Conservation (phyloP, 2,888 invertebrate species). For the Taenaris catops region DNA sequence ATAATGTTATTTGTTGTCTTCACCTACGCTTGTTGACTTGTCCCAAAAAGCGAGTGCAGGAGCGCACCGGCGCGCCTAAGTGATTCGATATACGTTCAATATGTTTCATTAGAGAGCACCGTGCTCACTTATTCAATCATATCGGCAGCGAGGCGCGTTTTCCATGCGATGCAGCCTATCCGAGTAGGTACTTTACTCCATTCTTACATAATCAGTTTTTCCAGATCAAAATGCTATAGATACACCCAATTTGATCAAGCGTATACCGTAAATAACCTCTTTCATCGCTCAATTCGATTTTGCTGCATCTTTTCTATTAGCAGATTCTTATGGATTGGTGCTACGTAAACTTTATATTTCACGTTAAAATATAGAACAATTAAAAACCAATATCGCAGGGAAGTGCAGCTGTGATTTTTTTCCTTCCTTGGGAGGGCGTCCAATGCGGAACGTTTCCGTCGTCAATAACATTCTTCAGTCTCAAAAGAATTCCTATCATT, state of each 20-base stretch:
- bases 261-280: too few species aligned
- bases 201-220: slow-evolving; percentile 69
- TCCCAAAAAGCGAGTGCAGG: slow-evolving; percentile 65
- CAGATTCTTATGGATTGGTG: too few species aligned
- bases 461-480: too few species aligned
- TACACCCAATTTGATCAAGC: slow-evolving; percentile 50
- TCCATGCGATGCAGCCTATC: slow-evolving; percentile 37
- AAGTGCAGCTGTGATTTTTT: too few species aligned
- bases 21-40: slow-evolving; percentile 69
- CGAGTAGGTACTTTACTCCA: slow-evolving; percentile 52
- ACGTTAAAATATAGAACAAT: too few species aligned
- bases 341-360: too few species aligned
- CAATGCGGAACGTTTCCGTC: too few species aligned
- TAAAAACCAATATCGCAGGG: too few species aligned
- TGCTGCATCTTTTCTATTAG: too few species aligned
- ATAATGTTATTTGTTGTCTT: slow-evolving; percentile 71
- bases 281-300: too few species aligned
- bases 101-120: slow-evolving; percentile 74
- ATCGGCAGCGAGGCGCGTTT: slow-evolving; percentile 52
- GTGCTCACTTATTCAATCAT: slow-evolving; percentile 75
- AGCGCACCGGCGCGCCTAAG: slow-evolving; percentile 68
- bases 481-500: too few species aligned
- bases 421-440: too few species aligned
- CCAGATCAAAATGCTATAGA: slow-evolving; percentile 28
- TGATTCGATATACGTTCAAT: slow-evolving; percentile 79